Evolutionary conservation across 2,797 vertebrate species (phyloP).

Genomic region (Acanthurus leucopareius): DNA sequence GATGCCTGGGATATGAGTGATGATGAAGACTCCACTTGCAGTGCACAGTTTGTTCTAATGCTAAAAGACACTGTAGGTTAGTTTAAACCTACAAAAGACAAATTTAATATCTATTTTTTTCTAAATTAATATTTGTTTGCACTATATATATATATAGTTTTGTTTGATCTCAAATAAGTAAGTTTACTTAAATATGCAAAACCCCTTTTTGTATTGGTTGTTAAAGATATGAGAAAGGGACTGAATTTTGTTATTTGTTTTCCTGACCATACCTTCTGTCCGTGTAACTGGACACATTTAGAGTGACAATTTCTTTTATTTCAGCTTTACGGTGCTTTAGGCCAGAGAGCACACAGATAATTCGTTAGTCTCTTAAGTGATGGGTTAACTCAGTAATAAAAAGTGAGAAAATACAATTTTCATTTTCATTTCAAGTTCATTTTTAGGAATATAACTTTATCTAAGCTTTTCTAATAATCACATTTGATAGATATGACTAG

Average conservation of each 20-base stretch:
- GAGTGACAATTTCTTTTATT: neutral
- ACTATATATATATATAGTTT: neutral
- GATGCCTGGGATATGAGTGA: slow-evolving; percentile 95
- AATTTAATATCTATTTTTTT: slow-evolving; percentile 32
- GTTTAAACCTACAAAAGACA: slow-evolving; percentile 12
- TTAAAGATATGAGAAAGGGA: slow-evolving; percentile 10
- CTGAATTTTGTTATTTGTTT: neutral
- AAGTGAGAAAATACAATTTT: too few relatives aligned
- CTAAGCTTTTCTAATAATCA: too few relatives aligned
- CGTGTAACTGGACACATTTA: slow-evolving; percentile 10
- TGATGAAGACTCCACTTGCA: slow-evolving; percentile 22
- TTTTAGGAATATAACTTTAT: too few relatives aligned
- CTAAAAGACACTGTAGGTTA: neutral
- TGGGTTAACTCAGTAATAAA: too few relatives aligned
- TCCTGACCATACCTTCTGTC: neutral
- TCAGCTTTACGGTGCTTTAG: neutral
- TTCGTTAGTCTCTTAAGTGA: too few relatives aligned
- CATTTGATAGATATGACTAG: too few relatives aligned
- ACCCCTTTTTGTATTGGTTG: neutral
- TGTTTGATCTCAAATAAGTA: neutral
- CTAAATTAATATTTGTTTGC: neutral
- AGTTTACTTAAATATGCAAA: neutral
- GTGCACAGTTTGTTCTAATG: neutral
- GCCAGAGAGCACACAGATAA: neutral
- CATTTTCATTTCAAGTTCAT: too few relatives aligned